These are phyloP conservation scores for Polypedilum vanderplanki DNA, from an alignment of 1,140 invertebrate genomes.

Conservation along the genomic window DNA sequence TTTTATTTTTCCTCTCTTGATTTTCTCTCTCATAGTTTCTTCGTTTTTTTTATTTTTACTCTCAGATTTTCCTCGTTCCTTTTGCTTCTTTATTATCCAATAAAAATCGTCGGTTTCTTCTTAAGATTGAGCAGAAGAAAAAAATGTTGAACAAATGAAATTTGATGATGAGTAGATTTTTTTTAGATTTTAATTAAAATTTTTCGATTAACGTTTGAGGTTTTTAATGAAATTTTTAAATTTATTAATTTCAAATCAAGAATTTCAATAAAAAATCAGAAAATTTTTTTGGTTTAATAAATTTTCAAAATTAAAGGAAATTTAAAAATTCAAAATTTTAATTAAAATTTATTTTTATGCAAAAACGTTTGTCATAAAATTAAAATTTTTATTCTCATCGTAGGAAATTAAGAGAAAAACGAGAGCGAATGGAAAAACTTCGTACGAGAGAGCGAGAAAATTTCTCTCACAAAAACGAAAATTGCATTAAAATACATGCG, in stretches of 20 bases:
- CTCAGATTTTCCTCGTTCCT: not conserved
- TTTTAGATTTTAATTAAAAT: not conserved
- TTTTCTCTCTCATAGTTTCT: not conserved
- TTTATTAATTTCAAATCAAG: not conserved
- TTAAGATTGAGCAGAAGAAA: not conserved
- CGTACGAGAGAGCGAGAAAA: not conserved
- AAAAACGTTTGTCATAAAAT: not conserved
- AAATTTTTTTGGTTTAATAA: too few species aligned
- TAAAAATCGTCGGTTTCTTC: conserved; percentile 1
- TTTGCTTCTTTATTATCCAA: conserved; percentile 1
- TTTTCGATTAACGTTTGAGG: not conserved
- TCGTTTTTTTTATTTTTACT: not conserved
- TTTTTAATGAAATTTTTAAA: conserved; percentile 11
- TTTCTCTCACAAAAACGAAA: conserved; percentile 17
- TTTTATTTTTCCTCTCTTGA: not conserved
- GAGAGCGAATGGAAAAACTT: not conserved
- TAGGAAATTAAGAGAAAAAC: not conserved
- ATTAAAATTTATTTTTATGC: too few species aligned
- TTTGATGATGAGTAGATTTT: not conserved
- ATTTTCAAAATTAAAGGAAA: not conserved
- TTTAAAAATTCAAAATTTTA: not conserved
- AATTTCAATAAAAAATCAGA: too few species aligned
- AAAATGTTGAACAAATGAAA: not conserved
- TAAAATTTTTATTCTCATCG: not conserved
- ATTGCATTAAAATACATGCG: conserved; percentile 22